Evolutionary conservation across 2,113 vertebrate species (phyloP).

Genomic region (Malurus alboscapulatus): DNA sequence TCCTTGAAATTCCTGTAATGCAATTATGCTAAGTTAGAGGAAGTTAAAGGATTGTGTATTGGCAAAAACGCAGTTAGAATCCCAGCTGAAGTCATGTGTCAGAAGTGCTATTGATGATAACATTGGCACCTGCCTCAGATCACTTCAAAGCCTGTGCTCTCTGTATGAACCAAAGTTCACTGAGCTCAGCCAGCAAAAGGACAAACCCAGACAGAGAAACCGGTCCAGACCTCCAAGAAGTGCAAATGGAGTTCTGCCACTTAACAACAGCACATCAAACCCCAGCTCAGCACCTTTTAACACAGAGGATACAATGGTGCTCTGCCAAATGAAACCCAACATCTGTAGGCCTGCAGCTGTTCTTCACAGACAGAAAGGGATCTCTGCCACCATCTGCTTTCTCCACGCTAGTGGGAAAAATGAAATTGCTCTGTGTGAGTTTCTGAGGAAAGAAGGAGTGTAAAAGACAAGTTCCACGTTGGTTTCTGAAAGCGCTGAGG

Average conservation of each 20-base stretch:
- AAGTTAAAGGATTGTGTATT: conserved; percentile 53
- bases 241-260: conserved; percentile 5
- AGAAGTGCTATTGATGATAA: conserved; percentile 52
- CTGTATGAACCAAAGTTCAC: conserved; percentile 6
- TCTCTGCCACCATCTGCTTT: conserved; percentile 1
- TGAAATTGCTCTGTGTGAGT: conserved; percentile 24
- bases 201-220: conserved; percentile 21
- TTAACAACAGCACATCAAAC: conserved; percentile 52
- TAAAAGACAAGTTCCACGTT: not conserved
- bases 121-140: conserved; percentile 44
- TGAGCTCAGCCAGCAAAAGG: conserved; percentile 23
- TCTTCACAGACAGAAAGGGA: not conserved
- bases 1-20: conserved; percentile 65
- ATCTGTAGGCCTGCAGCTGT: not conserved
- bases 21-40: conserved; percentile 64
- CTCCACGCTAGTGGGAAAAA: conserved; percentile 1
- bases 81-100: conserved; percentile 15
- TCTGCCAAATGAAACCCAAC: not conserved
- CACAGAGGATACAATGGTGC: not conserved
- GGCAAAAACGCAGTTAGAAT: conserved; percentile 55
- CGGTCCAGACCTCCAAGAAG: not conserved
- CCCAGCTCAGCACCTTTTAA: not conserved
- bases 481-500: conserved; percentile 14
- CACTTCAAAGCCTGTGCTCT: conserved; percentile 43
- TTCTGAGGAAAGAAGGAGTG: not conserved